These are phyloP conservation scores for Corythornis leucogaster DNA, from an alignment of 2,797 vertebrate species.

Conservation along the genomic window DNA sequence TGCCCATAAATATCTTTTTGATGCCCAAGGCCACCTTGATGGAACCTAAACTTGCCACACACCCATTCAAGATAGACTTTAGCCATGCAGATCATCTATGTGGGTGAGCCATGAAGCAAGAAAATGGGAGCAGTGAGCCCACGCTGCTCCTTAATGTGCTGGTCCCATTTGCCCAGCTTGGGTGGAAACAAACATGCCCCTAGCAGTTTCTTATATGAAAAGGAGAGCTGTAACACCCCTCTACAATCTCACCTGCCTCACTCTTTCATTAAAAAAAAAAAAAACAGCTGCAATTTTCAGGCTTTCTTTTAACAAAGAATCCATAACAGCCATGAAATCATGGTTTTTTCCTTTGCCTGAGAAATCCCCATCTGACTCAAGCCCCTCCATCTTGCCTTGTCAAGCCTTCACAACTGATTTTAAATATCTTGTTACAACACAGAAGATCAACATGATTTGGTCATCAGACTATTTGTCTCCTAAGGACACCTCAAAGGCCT, in stretches of 20 bases:
- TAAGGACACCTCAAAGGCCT: rapidly evolving
- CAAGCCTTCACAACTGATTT: neutral
- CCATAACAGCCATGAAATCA: neutral
- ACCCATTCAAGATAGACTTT: neutral
- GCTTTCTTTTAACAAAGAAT: neutral
- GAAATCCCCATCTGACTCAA: neutral
- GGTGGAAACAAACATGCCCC: neutral
- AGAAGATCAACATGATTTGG: neutral
- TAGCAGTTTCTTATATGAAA: neutral
- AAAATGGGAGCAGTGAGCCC: neutral
- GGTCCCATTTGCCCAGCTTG: neutral
- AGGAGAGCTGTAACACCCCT: neutral
- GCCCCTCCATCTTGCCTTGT: neutral
- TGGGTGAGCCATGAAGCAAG: neutral
- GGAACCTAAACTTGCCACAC: neutral
- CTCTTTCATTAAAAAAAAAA: neutral
- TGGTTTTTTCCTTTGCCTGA: neutral
- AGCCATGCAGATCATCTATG: neutral
- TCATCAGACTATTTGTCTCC: neutral
- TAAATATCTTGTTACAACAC: neutral
- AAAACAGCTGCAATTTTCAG: neutral
- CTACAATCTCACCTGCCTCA: neutral
- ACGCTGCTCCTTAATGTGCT: neutral
- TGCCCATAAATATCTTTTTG: neutral
- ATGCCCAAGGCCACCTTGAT: neutral